Evolutionary conservation across 35 echinoderm and acorn worm genomes (phyloP).

Genomic region (Nesometra sesokonis): DNA sequence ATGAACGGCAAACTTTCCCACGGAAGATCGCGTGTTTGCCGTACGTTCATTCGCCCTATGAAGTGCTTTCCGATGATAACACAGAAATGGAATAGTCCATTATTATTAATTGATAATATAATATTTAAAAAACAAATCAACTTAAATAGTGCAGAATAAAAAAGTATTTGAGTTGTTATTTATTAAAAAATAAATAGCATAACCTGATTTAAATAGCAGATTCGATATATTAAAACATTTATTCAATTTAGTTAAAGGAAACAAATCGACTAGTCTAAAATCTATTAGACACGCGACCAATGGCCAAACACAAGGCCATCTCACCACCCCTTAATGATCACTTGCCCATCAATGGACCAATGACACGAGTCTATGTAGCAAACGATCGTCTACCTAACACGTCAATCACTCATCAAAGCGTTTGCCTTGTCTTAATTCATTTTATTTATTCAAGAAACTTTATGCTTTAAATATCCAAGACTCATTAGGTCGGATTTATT

Average conservation of each 20-base stretch:
- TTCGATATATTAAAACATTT: too few species aligned
- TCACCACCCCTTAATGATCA: not conserved
- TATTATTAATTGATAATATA: not conserved
- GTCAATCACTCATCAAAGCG: not conserved
- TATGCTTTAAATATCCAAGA: not conserved
- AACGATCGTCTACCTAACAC: not conserved
- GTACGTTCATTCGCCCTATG: not conserved
- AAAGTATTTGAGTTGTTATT: too few species aligned
- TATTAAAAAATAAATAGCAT: too few species aligned
- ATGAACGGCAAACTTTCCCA: conserved; percentile 8
- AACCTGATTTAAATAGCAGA: too few species aligned
- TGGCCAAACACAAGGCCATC: not conserved
- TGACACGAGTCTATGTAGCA: not conserved
- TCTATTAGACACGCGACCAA: not conserved
- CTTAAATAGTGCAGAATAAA: too few species aligned
- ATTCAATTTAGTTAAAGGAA: not conserved
- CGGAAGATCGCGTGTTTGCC: conserved; percentile 9
- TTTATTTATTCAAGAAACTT: not conserved
- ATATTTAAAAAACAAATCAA: too few species aligned
- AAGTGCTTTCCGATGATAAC: not conserved
- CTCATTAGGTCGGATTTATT: not conserved
- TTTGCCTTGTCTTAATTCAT: not conserved
- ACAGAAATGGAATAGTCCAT: not conserved
- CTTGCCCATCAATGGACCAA: not conserved
- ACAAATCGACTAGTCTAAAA: not conserved